These are phyloP conservation scores for Medauroidea extradentata DNA, from an alignment of 1,140 invertebrate species.

Conservation along the genomic window DNA sequence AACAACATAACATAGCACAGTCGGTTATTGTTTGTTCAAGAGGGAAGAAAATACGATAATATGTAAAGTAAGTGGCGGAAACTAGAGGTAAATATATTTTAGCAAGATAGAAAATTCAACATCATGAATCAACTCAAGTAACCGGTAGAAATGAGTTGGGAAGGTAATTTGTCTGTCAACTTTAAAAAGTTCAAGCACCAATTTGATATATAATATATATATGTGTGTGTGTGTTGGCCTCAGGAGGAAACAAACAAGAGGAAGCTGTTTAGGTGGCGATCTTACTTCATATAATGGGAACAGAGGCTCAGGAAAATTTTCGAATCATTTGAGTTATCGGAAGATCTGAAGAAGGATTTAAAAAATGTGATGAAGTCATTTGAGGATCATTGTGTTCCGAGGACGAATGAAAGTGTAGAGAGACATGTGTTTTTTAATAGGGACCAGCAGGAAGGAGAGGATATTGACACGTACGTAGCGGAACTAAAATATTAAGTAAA, in stretches of 20 bases:
- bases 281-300: constrained; percentile 19
- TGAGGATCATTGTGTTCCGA: constrained; percentile 22
- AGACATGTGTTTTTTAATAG: constrained; percentile 18
- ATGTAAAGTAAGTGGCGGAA: no score
- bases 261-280: constrained; percentile 16
- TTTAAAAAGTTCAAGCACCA: constrained; percentile 21
- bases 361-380: constrained; percentile 9
- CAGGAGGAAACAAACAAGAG: background rate
- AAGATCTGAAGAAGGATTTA: constrained; percentile 16
- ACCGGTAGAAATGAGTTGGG: no score
- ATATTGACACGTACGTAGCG: no score
- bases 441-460: no score
- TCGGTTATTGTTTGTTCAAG: no score
- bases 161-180: constrained; percentile 19
- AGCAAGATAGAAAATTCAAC: no score
- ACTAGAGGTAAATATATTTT: no score
- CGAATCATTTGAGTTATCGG: constrained; percentile 19
- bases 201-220: no score
- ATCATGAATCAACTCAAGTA: no score
- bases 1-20: no score
- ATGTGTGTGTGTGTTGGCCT: constrained; percentile 17
- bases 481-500: no score
- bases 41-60: no score
- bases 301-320: constrained; percentile 17
- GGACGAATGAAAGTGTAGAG: constrained; percentile 21